Conservation (phyloP, 2,888 invertebrate species). For the Lycia hirtaria region DNA sequence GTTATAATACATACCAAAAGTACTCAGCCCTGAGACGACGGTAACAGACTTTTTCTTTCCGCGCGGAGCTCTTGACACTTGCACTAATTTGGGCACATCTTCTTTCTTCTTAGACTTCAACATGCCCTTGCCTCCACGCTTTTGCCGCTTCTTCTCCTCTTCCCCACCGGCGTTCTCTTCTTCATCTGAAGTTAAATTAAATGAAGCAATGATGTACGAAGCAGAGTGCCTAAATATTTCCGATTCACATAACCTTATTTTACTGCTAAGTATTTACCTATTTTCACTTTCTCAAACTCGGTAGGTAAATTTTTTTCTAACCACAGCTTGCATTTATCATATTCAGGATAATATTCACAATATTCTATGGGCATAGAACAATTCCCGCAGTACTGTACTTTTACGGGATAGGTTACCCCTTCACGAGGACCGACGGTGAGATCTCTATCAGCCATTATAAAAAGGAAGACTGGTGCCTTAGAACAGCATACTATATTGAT, state of each 20-base stretch:
- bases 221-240: neutral
- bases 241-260: constrained; percentile 43
- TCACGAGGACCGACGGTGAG: constrained; percentile 88
- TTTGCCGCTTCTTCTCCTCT: constrained; percentile 98
- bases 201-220: constrained; percentile 45
- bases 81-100: constrained; percentile 93
- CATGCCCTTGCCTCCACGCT: constrained; percentile 98
- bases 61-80: constrained; percentile 94
- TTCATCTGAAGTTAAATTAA: constrained; percentile 70
- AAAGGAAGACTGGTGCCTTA: constrained; percentile 38
- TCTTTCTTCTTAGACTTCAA: constrained; percentile 98
- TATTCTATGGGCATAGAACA: constrained; percentile 99
- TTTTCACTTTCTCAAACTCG: constrained; percentile 95
- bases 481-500: constrained; percentile 46
- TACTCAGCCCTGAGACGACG: constrained; percentile 97
- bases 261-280: constrained; percentile 75
- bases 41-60: constrained; percentile 99
- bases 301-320: constrained; percentile 96
- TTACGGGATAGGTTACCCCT: constrained; percentile 92
- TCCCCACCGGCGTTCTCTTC: constrained; percentile 91
- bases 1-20: constrained; percentile 89
- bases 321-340: constrained; percentile 99
- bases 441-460: constrained; percentile 84
- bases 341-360: constrained; percentile 99
- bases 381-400: constrained; percentile 96